Conservation (phyloP, 2,797 vertebrate species). For the Spinus olivaceus region DNA sequence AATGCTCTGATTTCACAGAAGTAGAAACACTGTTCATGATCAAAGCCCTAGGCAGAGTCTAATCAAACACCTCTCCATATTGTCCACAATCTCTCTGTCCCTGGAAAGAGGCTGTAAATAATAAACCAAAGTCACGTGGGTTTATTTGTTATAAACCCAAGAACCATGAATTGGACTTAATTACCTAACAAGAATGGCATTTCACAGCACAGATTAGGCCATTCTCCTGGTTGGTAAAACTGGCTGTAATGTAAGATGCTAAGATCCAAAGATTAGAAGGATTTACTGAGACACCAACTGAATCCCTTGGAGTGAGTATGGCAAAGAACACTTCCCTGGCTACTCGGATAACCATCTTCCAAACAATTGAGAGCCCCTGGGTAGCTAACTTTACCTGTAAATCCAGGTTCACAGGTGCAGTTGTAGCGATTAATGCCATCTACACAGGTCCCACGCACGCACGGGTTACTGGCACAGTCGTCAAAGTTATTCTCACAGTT, state of each 20-base stretch:
- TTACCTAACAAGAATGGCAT: constrained; percentile 39
- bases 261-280: constrained; percentile 33
- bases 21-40: not conserved
- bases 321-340: not conserved
- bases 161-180: not conserved
- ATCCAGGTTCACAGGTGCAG: constrained; percentile 88
- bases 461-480: constrained; percentile 90
- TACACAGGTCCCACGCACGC: constrained; percentile 84
- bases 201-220: constrained; percentile 3
- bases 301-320: not conserved
- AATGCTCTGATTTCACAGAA: not conserved
- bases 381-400: constrained; percentile 83
- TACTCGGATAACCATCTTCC: not conserved
- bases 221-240: not conserved
- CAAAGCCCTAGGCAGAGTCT: not conserved
- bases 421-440: constrained; percentile 91
- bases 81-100: not conserved
- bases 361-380: not conserved
- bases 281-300: not conserved
- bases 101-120: constrained; percentile 51
- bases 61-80: not conserved
- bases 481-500: constrained; percentile 93
- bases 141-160: constrained; percentile 47
- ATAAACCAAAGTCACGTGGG: not conserved
- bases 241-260: not conserved